Percentiles rank a stretch among this genome's conserved stretches.
Conservation (phyloP, 2,113 vertebrate genomes). For the Meriones unguiculatus region DNA sequence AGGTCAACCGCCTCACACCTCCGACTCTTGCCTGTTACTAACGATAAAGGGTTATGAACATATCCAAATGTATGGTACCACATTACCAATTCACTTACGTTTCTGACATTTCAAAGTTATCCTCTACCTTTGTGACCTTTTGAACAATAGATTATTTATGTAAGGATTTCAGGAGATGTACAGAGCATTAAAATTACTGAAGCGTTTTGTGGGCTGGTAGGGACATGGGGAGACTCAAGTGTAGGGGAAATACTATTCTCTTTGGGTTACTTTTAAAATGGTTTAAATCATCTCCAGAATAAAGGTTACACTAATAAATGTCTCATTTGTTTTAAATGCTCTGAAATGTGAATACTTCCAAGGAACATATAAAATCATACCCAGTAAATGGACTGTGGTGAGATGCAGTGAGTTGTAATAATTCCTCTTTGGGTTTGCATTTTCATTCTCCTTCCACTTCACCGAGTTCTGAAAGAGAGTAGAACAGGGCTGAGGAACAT, state of each 20-base stretch:
- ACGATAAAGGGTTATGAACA: conserved; percentile 62
- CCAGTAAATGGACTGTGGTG: conserved; percentile 64
- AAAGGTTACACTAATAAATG: conserved; percentile 82
- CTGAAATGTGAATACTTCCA: conserved; percentile 71
- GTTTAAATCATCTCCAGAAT: conserved; percentile 77
- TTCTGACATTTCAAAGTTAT: conserved; percentile 68
- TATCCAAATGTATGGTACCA: conserved; percentile 64
- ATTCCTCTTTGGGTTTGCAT: conserved; percentile 42
- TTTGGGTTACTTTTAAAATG: conserved; percentile 70
- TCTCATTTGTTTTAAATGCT: conserved; percentile 81
- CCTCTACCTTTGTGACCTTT: conserved; percentile 76
- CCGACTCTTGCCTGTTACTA: neutral
- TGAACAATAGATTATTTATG: conserved; percentile 74
- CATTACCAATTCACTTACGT: conserved; percentile 69
- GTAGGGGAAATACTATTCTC: conserved; percentile 65
- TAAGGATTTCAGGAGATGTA: conserved; percentile 67
- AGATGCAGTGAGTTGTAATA: neutral
- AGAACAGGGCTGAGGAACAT: accelerated
- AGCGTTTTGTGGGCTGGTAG: conserved; percentile 69
- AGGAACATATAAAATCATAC: conserved; percentile 72
- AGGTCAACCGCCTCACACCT: neutral
- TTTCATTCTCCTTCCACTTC: conserved; percentile 57
- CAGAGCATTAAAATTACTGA: conserved; percentile 72
- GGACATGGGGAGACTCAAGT: conserved; percentile 33
- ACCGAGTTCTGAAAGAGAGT: neutral